Evolutionary conservation across 2,888 invertebrate genomes (phyloP), one percentile per base, ranked within the genome.

Genomic region (Anticlea derivata): DNA sequence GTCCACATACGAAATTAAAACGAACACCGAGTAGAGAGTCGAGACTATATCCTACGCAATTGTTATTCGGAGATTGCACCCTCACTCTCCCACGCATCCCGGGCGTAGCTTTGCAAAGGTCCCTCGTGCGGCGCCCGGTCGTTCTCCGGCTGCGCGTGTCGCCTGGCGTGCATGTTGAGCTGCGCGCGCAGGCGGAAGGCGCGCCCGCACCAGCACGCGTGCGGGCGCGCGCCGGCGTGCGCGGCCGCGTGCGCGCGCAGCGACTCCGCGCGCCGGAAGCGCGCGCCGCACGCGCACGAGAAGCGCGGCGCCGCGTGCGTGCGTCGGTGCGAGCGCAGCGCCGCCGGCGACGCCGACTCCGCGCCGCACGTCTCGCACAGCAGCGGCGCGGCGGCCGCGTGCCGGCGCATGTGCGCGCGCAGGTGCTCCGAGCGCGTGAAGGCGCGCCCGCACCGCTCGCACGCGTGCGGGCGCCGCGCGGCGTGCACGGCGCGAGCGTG

Each of bases 161-260:
- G 30, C 0, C 11, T 87, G 79, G 55, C 17, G 75, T 93, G 94
- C 30, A 91, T 78, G 2, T 92, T 70, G 10, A 44, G 51, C 65
- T 94, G 94, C 40, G 89, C 79, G 62, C 92, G 92, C 59, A 93
- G 92, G 1, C 93, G 80, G 77, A 94, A 94, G 10, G 83, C 75
- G 33, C 90, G 82, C 1, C 91, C 91, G 73, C 94, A 94, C 11
- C 20, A 13, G 48, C 58, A 50, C 11, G 79, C 86, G 75, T 93
- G 92, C 5, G 93, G 24, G 4, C 23, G 41, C 37, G 23, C 48
- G n/a, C 92, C 92, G 0, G 92, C 89, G 70, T 94, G 93, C 44
- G 92, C 86, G 33, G 87, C 81, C 29, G 80, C 67, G 66, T 94
- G 93, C 35, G 92, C 90, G 45, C 80, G 70, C 61, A 93, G 74